Conservation (phyloP, 2,888 invertebrate genomes). For the Imbricaverruca yamaguchii region DNA sequence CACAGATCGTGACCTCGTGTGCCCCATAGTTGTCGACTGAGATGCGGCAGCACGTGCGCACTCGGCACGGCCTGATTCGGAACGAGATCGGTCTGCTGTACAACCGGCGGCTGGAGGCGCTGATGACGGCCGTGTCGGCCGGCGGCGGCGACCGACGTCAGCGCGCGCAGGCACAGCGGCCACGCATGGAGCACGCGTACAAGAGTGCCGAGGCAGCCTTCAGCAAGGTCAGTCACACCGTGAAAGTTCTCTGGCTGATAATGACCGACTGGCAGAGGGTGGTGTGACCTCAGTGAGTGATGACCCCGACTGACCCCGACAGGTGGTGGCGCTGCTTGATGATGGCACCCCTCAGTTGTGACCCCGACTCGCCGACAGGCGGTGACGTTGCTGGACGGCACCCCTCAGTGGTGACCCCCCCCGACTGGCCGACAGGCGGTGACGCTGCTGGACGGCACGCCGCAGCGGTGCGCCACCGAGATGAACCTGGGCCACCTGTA, state of each 20-base stretch:
- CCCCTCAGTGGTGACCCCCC: neutral
- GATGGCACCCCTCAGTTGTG: neutral
- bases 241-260: no score
- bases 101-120: neutral
- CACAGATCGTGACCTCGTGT: no score
- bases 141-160: neutral
- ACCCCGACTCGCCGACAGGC: neutral
- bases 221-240: neutral
- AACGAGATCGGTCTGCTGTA: slow-evolving; percentile 12
- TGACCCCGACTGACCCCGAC: no score
- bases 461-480: slow-evolving; percentile 14
- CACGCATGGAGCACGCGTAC: neutral
- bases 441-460: neutral
- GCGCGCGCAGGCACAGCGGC: neutral
- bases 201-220: neutral
- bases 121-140: neutral
- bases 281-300: no score
- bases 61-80: neutral
- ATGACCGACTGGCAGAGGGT: no score
- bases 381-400: no score
- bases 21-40: neutral
- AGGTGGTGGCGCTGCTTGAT: no score
- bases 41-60: slow-evolving; percentile 17
- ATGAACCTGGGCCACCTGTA: slow-evolving; percentile 21
- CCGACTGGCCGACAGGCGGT: neutral